A percentile compares a stretch with the other conserved stretches of the same genome.
Evolutionary conservation across 2,888 invertebrate genomes (phyloP).

Genomic region (Seladonia tumulorum): DNA sequence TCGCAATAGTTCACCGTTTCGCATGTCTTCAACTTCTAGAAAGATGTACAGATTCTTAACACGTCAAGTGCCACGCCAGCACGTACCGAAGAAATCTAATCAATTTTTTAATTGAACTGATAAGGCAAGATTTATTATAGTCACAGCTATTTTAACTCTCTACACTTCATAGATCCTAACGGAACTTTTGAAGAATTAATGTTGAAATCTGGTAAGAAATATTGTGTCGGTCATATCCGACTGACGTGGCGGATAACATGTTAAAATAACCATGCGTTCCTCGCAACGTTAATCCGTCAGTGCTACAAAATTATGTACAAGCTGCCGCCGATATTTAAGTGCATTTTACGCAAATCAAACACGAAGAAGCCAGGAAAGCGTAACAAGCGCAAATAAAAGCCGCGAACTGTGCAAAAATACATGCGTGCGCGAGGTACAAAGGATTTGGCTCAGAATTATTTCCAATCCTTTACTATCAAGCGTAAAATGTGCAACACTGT

Average conservation of each 20-base stretch:
- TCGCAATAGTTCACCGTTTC: not conserved
- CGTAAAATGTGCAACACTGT: not conserved
- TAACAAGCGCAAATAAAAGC: not conserved
- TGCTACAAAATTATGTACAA: not conserved
- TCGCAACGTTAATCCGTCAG: not conserved
- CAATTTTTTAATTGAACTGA: slow-evolving; percentile 1
- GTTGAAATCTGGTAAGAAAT: not conserved
- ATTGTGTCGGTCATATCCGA: not conserved
- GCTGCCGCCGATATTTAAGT: not conserved
- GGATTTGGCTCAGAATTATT: slow-evolving; percentile 76
- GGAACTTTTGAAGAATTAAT: not conserved
- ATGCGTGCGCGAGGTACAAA: slow-evolving; percentile 56
- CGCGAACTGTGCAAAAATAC: not conserved
- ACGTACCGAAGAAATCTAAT: not conserved
- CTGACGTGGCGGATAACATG: not conserved
- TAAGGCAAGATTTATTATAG: slow-evolving; percentile 6
- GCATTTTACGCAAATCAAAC: not conserved
- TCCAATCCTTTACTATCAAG: slow-evolving; percentile 71
- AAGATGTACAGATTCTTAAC: not conserved
- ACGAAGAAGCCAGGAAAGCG: not conserved
- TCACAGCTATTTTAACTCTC: not conserved
- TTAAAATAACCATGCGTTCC: not conserved
- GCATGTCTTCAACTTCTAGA: not conserved
- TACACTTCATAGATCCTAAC: not conserved
- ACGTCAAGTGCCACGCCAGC: not conserved